Base-by-base conservation (phyloP, 2,797 vertebrate genomes). In the Margarornis squamiger region DNA sequence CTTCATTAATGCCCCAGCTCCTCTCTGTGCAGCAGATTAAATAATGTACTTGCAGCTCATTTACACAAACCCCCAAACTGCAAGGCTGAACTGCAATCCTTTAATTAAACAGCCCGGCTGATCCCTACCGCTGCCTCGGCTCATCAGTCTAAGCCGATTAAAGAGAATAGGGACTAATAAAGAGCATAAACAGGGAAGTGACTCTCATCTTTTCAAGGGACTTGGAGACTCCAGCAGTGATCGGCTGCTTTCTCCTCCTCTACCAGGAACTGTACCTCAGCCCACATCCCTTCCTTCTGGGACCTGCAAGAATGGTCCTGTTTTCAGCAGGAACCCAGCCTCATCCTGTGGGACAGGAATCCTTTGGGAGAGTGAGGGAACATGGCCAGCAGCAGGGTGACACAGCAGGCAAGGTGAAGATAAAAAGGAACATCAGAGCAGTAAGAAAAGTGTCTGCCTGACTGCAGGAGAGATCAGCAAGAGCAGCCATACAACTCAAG, bases 1-100 rank as follows among this genome's bases (percentile, higher is more conserved):
- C 96, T 97, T 97, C 97, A 96, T 97, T 97, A 97, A 96, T 94
- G 94, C 82, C 91, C 81, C 82, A 86, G 84, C 96, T 97, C 93
- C 72, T 97, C 94, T 96, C 95, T 77, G 66, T 4, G 10, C 76
- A 73, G 92, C 65, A 94, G 96, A 97, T 97, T 97, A 96, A 97
- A 94, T 96, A 96, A 96, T 88, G 88, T 86, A 95, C 92, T 91
- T 67, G 86, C 93, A 97, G 96, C 96, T 97, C 97, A 95, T 97
- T 97, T 97, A 96, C 95, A 96, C 94, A 96, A 97, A 62, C 67
- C 95, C 90, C 92, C 76, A 92, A 95, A 94, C 81, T 96, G 87
- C 92, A 81, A 76, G 81, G 81, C 91, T 97, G 95, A 96, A 93
- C 93, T 91, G 86, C 94, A 94, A 93, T 95, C 92, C 93, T 95